Percentiles rank a stretch among this genome's conserved stretches.
These are phyloP conservation scores for Caranx melampygus DNA, from an alignment of 2,113 vertebrate species.

Conservation along the genomic window DNA sequence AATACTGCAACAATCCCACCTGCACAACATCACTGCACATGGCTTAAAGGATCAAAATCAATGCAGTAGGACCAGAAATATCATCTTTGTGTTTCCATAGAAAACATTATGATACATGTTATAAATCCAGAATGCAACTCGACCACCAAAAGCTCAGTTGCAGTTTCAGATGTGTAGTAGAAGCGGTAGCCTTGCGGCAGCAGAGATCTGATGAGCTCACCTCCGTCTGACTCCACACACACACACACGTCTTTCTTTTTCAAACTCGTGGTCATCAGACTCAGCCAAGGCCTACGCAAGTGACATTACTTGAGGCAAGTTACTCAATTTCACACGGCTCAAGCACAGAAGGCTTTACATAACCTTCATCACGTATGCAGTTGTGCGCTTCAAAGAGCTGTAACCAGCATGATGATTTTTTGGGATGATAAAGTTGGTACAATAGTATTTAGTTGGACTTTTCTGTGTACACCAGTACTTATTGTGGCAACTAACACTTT, in stretches of 20 bases:
- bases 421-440: too few relatives aligned
- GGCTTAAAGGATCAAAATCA: not conserved
- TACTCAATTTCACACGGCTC: not conserved
- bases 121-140: not conserved
- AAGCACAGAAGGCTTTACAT: too few relatives aligned
- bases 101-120: too few relatives aligned
- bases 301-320: not conserved
- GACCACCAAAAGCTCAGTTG: not conserved
- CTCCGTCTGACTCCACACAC: not conserved
- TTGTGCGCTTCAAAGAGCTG: not conserved
- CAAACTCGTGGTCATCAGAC: not conserved
- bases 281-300: not conserved
- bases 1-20: too few relatives aligned
- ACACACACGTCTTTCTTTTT: not conserved
- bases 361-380: too few relatives aligned
- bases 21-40: not conserved
- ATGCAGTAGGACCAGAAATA: not conserved
- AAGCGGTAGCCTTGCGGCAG: too few relatives aligned
- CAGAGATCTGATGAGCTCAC: not conserved
- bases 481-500: not conserved
- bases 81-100: not conserved
- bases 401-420: not conserved
- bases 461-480: not conserved
- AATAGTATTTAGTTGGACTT: not conserved
- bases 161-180: not conserved